These are phyloP conservation scores for Adelges cooleyi DNA, from an alignment of 1,140 invertebrate genomes.

Conservation along the genomic window DNA sequence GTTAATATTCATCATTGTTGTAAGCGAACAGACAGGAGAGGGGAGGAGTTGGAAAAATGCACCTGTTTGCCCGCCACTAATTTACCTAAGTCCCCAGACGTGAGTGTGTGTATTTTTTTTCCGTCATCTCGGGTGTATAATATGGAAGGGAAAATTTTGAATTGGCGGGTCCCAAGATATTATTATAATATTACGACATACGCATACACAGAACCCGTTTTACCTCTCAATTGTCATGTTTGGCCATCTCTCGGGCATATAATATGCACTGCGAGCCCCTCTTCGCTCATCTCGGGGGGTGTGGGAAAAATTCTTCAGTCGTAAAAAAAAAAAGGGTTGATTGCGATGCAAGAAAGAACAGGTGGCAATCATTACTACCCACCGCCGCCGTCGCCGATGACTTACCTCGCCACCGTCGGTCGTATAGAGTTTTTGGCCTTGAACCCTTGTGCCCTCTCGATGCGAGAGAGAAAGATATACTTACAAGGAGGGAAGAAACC, in stretches of 20 bases:
- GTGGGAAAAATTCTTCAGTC: constrained; percentile 28
- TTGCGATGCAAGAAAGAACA: constrained; percentile 26
- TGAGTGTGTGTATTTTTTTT: constrained; percentile 13
- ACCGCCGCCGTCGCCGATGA: constrained; percentile 2
- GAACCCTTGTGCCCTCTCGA: constrained; percentile 22
- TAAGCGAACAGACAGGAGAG: background rate
- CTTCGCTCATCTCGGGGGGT: constrained; percentile 20
- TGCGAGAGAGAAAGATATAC: background rate
- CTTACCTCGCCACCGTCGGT: constrained; percentile 3
- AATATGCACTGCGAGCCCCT: constrained; percentile 10
- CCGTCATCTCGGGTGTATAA: background rate
- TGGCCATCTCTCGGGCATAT: constrained; percentile 9
- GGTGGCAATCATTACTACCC: constrained; percentile 24
- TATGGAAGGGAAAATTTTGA: constrained; percentile 12
- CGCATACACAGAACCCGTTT: constrained; percentile 17
- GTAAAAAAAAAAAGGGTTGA: constrained; percentile 29
- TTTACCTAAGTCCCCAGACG: constrained; percentile 25
- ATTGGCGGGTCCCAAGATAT: constrained; percentile 26
- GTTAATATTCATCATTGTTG: constrained; percentile 18
- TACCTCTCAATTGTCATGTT: constrained; percentile 28
- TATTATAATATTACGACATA: constrained; percentile 26
- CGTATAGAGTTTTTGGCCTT: constrained; percentile 18
- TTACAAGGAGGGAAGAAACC: background rate
- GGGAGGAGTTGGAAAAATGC: background rate
- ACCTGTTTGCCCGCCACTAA: constrained; percentile 24